phyloP scores from a whole-genome alignment of 2,888 invertebrate species.

The Drosophila rubida region DNA sequence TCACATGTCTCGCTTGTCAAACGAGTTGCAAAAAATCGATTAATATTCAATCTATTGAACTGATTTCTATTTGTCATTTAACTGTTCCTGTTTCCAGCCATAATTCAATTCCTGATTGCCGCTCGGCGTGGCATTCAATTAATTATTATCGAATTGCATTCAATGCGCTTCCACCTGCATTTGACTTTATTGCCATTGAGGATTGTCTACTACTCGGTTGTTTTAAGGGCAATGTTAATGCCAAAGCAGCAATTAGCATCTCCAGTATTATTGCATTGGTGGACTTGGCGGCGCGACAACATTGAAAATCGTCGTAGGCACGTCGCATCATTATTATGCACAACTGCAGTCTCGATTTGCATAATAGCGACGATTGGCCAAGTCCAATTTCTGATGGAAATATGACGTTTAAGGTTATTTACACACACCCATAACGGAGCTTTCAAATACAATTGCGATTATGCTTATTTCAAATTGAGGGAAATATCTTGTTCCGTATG shows the following conservation, averaged over 20 bases:
- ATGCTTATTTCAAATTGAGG: not conserved
- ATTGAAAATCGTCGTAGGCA: slow-evolving; percentile 58
- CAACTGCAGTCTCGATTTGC: slow-evolving; percentile 49
- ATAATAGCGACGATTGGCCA: slow-evolving; percentile 50
- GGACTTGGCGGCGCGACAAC: slow-evolving; percentile 14
- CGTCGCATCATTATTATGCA: slow-evolving; percentile 42
- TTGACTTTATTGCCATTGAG: slow-evolving; percentile 27
- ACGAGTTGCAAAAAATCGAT: slow-evolving; percentile 23
- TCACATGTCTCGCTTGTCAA: slow-evolving; percentile 23
- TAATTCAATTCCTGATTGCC: slow-evolving; percentile 37
- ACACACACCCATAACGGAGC: slow-evolving; percentile 17
- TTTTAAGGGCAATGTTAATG: slow-evolving; percentile 78
- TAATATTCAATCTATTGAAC: slow-evolving; percentile 36
- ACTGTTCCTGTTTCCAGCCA: slow-evolving; percentile 4
- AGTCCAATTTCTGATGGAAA: slow-evolving; percentile 47
- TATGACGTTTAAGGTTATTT: slow-evolving; percentile 54
- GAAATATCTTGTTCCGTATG: not conserved
- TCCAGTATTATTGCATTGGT: slow-evolving; percentile 61
- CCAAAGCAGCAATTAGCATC: slow-evolving; percentile 51
- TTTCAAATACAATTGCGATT: not conserved
- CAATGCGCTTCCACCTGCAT: slow-evolving; percentile 66
- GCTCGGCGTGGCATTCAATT: slow-evolving; percentile 17
- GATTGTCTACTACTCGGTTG: slow-evolving; percentile 12
- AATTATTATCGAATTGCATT: slow-evolving; percentile 2
- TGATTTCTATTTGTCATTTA: slow-evolving; percentile 27